Evolutionary conservation across 2,113 vertebrate species (phyloP).

Genomic region (Neopipo cinnamomea): DNA sequence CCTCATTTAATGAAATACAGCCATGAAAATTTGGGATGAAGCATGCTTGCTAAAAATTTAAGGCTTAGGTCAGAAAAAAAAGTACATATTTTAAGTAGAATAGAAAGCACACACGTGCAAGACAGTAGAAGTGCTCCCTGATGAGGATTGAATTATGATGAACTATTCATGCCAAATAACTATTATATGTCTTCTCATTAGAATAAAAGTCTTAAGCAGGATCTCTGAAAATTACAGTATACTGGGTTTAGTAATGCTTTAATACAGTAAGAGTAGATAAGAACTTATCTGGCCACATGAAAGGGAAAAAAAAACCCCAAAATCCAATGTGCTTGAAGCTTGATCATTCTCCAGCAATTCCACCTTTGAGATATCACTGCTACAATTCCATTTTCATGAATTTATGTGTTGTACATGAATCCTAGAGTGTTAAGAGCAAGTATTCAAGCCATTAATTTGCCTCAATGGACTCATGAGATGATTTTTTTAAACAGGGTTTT

Average conservation of each 20-base stretch:
- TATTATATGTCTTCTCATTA: not conserved
- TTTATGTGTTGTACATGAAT: not conserved
- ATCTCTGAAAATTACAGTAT: not conserved
- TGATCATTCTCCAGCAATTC: not conserved
- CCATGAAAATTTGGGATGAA: not conserved
- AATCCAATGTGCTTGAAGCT: not conserved
- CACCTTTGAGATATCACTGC: not conserved
- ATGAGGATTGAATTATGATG: not conserved
- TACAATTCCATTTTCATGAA: not conserved
- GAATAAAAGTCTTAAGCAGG: not conserved
- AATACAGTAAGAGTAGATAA: not conserved
- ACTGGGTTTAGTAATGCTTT: not conserved
- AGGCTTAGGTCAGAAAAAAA: not conserved
- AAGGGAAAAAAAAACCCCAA: too few species aligned
- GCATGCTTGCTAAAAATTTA: not conserved
- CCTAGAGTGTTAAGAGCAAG: not conserved
- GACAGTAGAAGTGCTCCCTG: not conserved
- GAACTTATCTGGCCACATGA: not conserved
- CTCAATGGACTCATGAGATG: not conserved
- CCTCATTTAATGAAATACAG: not conserved
- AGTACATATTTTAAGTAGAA: not conserved
- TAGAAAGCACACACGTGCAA: not conserved
- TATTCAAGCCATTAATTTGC: conserved; percentile 6
- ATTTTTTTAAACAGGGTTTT: conserved; percentile 40
- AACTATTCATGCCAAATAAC: not conserved